Base-by-base conservation (phyloP, 2,888 invertebrate species). In the Pachymerium ferrugineum region DNA sequence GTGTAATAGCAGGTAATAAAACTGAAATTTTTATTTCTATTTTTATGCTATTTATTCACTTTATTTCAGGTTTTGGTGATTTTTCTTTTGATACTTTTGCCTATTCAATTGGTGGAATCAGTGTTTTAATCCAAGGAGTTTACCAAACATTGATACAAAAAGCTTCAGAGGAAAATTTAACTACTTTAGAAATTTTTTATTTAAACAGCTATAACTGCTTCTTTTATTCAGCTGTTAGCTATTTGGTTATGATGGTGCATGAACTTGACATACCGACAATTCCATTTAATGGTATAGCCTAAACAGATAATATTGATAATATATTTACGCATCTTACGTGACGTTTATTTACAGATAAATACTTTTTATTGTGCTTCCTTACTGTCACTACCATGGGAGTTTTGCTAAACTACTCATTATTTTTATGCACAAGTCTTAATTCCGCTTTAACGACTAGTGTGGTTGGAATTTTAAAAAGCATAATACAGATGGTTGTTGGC, bases 361-460 rank as follows among this genome's bases (percentile, higher is more conserved):
- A 76, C 4, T 83, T 83, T 77, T 74, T 81, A 33, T 29, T 80
- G 5, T 75, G 80, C 42, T 82, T 83, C 74, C 69, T 79, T 4
- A 22, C 81, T 4, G 79, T 83, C 6, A 78, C 79, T 73, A 35
- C 76, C 33, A 77, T 80, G 54, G 83, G 83, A 0, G 80, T 81
- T 70, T 76, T 83, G 14, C 78, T 84, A 33, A 84, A 83, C 77
- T 84, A 83, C 77, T 81, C 83, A 1, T 78, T 84, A 70, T 84
- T 84, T 78, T 78, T 84, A 70, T 84, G 84, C 77, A 83, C 84
- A 0, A 80, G 80, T 47, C 78, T 82, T 73, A 84, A 83, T 62
- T 83, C 83, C 8, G 84, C 84, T 1, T 77, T 84, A 29, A 84
- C 84, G 1, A 84, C 84, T 0, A 82, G 82, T 78, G 80, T 84